Evolutionary conservation across 2,888 invertebrate species (phyloP), one percentile per base, ranked within the genome.

Genomic region (Lagria hirta): DNA sequence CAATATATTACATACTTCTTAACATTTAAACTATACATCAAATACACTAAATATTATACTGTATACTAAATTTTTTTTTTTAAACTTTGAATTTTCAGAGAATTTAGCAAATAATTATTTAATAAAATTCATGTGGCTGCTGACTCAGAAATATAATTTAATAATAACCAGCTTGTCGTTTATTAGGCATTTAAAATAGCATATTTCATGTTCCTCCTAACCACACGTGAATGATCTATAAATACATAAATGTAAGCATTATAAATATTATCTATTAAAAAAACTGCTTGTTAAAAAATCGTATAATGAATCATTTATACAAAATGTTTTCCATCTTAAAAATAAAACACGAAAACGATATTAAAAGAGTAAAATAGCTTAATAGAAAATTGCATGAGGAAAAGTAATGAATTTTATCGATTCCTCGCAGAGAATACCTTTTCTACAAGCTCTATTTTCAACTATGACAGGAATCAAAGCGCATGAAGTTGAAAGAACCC

Each of bases 341-440:
- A 33, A 33, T 38, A 38, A 38, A 30, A 29, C 38, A 38, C 30
- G 29, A 35, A 21, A 38, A 29, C 38, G 16, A 37, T 29, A 37
- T 37, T 37, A 37, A 40, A 40, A 32, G 40, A 37, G 26, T 18
- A 30, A 28, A 40, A 40, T 30, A 11, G 30, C 40, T 30, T 42
- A 42, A 42, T 42, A 23, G 35, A 43, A 43, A 35, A 35, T 43
- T 35, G 42, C 42, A 43, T 43, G 42, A 28, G 42, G 22, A 34
- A 34, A 34, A 43, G 42, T 43, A 43, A 43, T 43, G 42, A 43
- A 43, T 43, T 43, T 43, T 43, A 43, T 43, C 42, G 42, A 43
- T 43, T 35, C 35, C 11, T n/a, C 12, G n/a, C 27, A 5, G 34
- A 34, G 42, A 42, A 42, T 42, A 42, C 27, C 35, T 35, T n/a